A percentile compares a stretch with the other conserved stretches of the same genome.
Evolutionary conservation across 1,140 invertebrate genomes (phyloP).

Genomic region (Drosophila kepulauana): DNA sequence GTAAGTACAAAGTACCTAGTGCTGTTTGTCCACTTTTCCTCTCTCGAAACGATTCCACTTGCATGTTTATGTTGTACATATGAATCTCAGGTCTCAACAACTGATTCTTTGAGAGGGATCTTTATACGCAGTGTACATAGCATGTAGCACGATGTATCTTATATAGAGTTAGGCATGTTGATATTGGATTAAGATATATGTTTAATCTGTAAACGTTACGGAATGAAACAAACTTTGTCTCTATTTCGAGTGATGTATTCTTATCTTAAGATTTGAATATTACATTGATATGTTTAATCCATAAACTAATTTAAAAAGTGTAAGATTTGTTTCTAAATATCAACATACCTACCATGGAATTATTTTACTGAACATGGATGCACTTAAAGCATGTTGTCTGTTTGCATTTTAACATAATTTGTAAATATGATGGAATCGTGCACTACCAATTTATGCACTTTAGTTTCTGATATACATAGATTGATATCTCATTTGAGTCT

Average conservation of each 20-base stretch:
- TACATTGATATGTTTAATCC: too few relatives aligned
- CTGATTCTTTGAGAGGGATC: neutral
- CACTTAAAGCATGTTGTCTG: too few relatives aligned
- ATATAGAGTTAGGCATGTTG: neutral
- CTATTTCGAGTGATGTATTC: too few relatives aligned
- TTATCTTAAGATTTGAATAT: too few relatives aligned
- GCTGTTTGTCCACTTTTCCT: neutral
- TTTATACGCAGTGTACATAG: conserved; percentile 17
- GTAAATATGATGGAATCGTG: neutral
- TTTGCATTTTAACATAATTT: neutral
- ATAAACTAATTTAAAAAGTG: too few relatives aligned
- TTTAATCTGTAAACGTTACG: neutral
- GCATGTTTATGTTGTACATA: conserved; percentile 58
- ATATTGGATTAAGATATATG: neutral
- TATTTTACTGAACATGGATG: too few relatives aligned
- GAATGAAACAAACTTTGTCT: neutral
- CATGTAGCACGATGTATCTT: conserved; percentile 32
- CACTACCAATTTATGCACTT: neutral
- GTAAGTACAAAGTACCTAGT: conserved; percentile 86
- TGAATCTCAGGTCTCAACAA: neutral
- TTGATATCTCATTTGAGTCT: too few relatives aligned
- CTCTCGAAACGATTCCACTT: conserved; percentile 12
- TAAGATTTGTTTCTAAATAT: too few relatives aligned
- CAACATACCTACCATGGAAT: too few relatives aligned
- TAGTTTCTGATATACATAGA: too few relatives aligned